Evolutionary conservation across 2,797 vertebrate species (phyloP), one percentile per base, ranked within the genome.

Genomic region (Melanotaenia nigrans): DNA sequence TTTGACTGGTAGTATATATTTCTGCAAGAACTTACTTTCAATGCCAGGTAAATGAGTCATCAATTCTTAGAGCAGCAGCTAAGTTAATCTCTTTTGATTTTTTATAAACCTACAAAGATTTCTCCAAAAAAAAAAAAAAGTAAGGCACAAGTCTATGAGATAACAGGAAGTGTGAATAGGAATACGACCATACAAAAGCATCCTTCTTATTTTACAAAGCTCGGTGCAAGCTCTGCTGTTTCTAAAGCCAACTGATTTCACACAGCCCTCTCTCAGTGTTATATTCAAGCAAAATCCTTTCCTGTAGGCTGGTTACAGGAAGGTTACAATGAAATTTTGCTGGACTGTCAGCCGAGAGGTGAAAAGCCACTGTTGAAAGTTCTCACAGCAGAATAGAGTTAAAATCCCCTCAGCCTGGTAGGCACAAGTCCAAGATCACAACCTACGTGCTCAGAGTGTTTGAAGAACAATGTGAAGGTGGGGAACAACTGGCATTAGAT

Each of bases 211-310:
- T 87, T 45, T 66, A 66, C 72, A 66, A 75, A 84, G 51, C 65
- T 24, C 18, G 70, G 62, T 89, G 88, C 91, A 87, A 77, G 84
- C 66, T 84, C 73, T 0, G 90, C 91, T 89, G 56, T 89, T 91
- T 91, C 65, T 81, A 75, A 40, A 11, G 75, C 55, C 70, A 61
- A 25, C 58, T 82, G 47, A 87, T 85, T 92, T 87, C 80, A 84
- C 88, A 90, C 77, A 77, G 65, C 74, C 68, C 79, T 87, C 79
- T 79, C 75, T 87, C 71, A 81, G 74, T 73, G 80, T 87, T 87
- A 83, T 73, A 77, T 88, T 83, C 77, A 85, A 89, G 84, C 78
- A 80, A 89, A 85, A 83, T 87, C 85, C 61, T 70, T 90, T 91
- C 88, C 85, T 86, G 83, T 65, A 33, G 61, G 65, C 74, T 72